Evolutionary conservation across 1,140 invertebrate genomes (phyloP), one percentile per base, ranked within the genome.

Genomic region (Meteorus sp.): DNA sequence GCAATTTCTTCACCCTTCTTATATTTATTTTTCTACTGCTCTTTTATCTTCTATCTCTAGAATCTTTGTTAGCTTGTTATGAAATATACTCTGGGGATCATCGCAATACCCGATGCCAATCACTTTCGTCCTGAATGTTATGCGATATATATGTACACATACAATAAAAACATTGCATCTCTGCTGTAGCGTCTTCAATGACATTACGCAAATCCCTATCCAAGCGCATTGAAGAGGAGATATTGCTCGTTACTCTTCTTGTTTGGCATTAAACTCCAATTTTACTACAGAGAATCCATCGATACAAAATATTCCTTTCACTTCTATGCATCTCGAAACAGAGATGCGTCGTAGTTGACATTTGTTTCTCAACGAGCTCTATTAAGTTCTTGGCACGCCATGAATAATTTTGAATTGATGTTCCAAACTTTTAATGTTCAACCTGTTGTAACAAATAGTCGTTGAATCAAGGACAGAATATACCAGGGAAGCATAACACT

Each of bases 141-240:
- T n/a, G n/a, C n/a, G n/a, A n/a, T n/a, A n/a, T n/a, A n/a, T n/a
- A n/a, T n/a, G n/a, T n/a, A n/a, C n/a, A n/a, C n/a, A n/a, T n/a
- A n/a, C n/a, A n/a, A n/a, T n/a, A n/a, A n/a, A n/a, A n/a, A n/a
- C n/a, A n/a, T n/a, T n/a, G n/a, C n/a, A n/a, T n/a, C n/a, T n/a
- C n/a, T n/a, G n/a, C n/a, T n/a, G n/a, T n/a, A 63, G 44, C 55
- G 44, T 17, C 63, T 58, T 65, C 61, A 70, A 68, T 70, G 68
- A 68, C 57, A 63, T 73, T 70, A 64, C 66, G 56, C 63, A 73
- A 71, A n/a, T n/a, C n/a, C n/a, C n/a, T n/a, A n/a, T n/a, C n/a
- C n/a, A n/a, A n/a, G n/a, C n/a, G 60, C 33, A 43, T 55, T 35
- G 51, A 37, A 62, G 66, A 70, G 63, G 66, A 62, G 58, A 43